phyloP scores from a whole-genome alignment of 2,113 vertebrate genomes.

The Triplophysa tibetana region DNA sequence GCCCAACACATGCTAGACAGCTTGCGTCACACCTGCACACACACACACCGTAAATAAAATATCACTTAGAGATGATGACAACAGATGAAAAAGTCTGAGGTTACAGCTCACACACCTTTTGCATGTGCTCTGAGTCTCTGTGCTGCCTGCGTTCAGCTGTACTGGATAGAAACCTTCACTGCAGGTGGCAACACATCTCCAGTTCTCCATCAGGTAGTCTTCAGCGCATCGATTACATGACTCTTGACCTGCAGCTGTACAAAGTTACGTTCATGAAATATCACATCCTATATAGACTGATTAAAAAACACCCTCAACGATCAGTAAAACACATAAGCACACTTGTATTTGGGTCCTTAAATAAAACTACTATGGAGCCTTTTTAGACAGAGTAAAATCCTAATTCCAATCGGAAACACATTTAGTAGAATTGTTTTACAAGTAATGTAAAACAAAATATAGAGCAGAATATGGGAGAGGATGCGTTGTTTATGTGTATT shows the following conservation, averaged over 20 bases:
- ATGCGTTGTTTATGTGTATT: background rate
- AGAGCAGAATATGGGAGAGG: background rate
- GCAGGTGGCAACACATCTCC: constrained; percentile 87
- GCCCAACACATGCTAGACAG: constrained; percentile 88
- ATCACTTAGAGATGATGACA: background rate
- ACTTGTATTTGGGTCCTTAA: background rate
- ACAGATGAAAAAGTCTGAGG: background rate
- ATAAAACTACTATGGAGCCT: background rate
- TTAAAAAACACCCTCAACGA: constrained; percentile 8
- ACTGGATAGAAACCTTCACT: constrained; percentile 81
- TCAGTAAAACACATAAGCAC: constrained; percentile 9
- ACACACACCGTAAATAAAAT: constrained; percentile 17
- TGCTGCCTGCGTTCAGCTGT: constrained; percentile 73
- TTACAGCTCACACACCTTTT: constrained; percentile 74
- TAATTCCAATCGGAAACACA: background rate
- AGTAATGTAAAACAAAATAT: background rate
- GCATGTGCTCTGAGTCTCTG: constrained; percentile 77
- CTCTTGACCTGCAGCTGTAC: constrained; percentile 82
- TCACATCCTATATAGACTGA: background rate
- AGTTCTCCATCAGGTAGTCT: constrained; percentile 88
- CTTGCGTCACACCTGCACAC: constrained; percentile 85
- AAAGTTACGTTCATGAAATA: constrained; percentile 18
- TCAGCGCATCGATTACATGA: constrained; percentile 85
- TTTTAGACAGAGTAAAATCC: background rate
- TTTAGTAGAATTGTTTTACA: background rate